Evolutionary conservation across 1,140 invertebrate species (phyloP).

Genomic region (Danaus melanippus): DNA sequence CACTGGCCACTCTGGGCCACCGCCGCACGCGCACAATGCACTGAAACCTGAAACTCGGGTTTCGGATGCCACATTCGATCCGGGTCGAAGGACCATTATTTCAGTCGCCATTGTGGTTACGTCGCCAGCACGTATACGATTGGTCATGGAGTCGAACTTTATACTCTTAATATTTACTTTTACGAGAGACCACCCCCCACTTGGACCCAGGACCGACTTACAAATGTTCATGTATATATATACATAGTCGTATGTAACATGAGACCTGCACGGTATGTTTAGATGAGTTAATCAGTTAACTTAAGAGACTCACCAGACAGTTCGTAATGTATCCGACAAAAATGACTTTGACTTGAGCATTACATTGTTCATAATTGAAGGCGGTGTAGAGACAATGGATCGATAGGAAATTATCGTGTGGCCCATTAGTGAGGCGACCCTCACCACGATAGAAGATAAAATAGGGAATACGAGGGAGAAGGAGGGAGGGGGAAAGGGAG

Average conservation of each 20-base stretch:
- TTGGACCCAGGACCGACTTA: no score
- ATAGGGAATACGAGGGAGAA: neutral
- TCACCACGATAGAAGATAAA: constrained; percentile 5
- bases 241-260: no score
- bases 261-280: no score
- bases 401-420: constrained; percentile 15
- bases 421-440: constrained; percentile 19
- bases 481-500: constrained; percentile 1
- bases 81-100: constrained; percentile 17
- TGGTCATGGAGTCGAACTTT: constrained; percentile 8
- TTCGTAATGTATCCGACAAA: no score
- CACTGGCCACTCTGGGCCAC: constrained; percentile 25
- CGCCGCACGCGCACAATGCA: constrained; percentile 30
- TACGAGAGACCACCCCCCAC: constrained; percentile 7
- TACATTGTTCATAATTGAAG: constrained; percentile 4
- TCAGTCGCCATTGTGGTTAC: neutral
- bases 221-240: no score
- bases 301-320: no score
- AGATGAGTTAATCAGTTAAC: no score
- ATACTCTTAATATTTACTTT: no score
- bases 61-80: constrained; percentile 39
- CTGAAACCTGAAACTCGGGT: constrained; percentile 41
- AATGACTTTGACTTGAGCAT: no score
- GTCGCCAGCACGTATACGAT: constrained; percentile 7
- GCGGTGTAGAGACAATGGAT: constrained; percentile 13